phyloP scores from a whole-genome alignment of 2,888 invertebrate genomes.

The Uropetala carovei region DNA sequence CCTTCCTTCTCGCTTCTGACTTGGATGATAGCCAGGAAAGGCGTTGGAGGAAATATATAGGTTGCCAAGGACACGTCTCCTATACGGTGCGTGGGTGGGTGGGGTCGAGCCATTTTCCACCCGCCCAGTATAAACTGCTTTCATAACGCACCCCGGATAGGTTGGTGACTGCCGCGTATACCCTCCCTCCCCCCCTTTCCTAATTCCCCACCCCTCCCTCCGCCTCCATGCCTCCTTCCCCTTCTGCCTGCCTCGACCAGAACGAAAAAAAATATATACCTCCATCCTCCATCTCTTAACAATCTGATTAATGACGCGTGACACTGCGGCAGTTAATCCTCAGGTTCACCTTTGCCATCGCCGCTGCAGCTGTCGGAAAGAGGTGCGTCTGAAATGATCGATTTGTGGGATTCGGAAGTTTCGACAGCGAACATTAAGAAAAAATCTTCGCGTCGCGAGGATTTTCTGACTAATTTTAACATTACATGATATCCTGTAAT shows the following conservation, averaged over 20 bases:
- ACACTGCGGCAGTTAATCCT: background rate
- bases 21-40: conserved; percentile 52
- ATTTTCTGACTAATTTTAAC: too few relatives aligned
- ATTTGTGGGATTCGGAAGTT: background rate
- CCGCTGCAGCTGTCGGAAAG: background rate
- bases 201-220: too few relatives aligned
- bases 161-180: background rate
- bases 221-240: too few relatives aligned
- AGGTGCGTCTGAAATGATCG: background rate
- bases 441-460: too few relatives aligned
- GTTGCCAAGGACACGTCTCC: conserved; percentile 49
- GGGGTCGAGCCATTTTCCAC: conserved; percentile 33
- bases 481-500: too few relatives aligned
- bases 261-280: background rate
- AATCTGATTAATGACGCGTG: background rate
- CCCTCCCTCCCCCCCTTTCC: background rate
- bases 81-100: conserved; percentile 24
- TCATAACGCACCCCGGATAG: conserved; percentile 34
- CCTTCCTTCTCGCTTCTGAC: conserved; percentile 53
- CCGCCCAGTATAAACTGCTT: conserved; percentile 53
- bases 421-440: too few relatives aligned
- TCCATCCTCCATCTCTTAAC: too few relatives aligned
- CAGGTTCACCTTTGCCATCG: conserved; percentile 8
- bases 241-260: background rate
- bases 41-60: conserved; percentile 62